Conservation (phyloP, 2,113 vertebrate species). For the Dicentrarchus labrax region DNA sequence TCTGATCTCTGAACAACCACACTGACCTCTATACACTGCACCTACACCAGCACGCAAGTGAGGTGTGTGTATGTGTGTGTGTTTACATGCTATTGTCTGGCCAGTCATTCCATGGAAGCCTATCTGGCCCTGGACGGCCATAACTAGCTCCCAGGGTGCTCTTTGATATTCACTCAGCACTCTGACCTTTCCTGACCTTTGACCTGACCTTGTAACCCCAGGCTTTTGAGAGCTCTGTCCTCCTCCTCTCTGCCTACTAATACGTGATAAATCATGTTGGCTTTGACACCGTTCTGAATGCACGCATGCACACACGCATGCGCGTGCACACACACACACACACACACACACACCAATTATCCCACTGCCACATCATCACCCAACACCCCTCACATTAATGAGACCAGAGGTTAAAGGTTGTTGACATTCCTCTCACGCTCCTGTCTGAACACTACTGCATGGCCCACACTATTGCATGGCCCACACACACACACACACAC, state of each 20-base stretch:
- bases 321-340: conserved; percentile 30
- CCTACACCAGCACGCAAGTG: conserved; percentile 46
- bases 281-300: conserved; percentile 62
- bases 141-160: conserved; percentile 80
- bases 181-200: conserved; percentile 78
- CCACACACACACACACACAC: conserved; percentile 11
- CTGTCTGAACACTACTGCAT: conserved; percentile 51
- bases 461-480: conserved; percentile 42
- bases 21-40: conserved; percentile 69
- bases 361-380: conserved; percentile 67
- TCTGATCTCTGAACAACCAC: conserved; percentile 62
- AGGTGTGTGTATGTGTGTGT: conserved; percentile 41
- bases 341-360: conserved; percentile 50
- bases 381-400: conserved; percentile 71
- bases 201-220: conserved; percentile 72
- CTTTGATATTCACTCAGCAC: conserved; percentile 84
- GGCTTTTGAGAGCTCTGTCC: conserved; percentile 63
- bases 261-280: conserved; percentile 89
- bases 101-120: conserved; percentile 80
- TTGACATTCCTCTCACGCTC: conserved; percentile 72
- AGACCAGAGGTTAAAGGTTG: conserved; percentile 76
- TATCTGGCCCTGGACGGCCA: conserved; percentile 76
- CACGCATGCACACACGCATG: conserved; percentile 4
- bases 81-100: conserved; percentile 71
- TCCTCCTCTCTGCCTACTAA: conserved; percentile 72